Base-by-base conservation (phyloP, 1,140 invertebrate genomes). In the Papilio aristodemus region DNA sequence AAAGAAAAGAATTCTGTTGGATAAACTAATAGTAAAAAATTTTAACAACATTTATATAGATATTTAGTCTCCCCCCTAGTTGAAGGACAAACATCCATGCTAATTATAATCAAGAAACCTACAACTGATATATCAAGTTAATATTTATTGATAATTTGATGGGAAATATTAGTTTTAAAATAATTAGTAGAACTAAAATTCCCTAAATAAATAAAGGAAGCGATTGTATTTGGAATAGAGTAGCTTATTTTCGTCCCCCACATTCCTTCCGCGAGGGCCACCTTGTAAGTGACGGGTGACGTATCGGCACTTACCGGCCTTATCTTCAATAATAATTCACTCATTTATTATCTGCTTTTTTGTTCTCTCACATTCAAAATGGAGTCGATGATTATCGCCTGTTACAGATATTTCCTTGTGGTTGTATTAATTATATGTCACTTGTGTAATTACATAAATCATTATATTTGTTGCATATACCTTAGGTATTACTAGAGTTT, bases 261-360 rank as follows among this genome's bases (percentile, higher is more conserved):
- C 62, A 41, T 64, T 27, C 43, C 62, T 17, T 43, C 19, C 19
- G 14, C 13, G 17, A 64, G 38, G 62, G 38, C 62, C 62, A 62
- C 62, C 39, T 64, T 41, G 62, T 43, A 63, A 25, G 9, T 64
- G 62, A 64, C 62, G 10, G 43, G 22, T 64, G 62, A 64, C 27
- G 39, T 64, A 64, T 64, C 62, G 62, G 62, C 62, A 64, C 62
- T 64, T 41, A 63, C 10, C 9, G 19, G 22, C 39, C 19, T 64
- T 64, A 64, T 64, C 62, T 13, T 43, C 4, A 43, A 19, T 22
- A 64, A 64, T 64, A 64, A 64, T 64, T 64, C 62, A 14, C 38
- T 64, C 38, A 43, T 64, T 64, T 64, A 64, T 64, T 43, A 43
- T 27, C 37, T 54, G 11, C 43, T 63, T 63, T 63, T 62, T 62